phyloP scores from a whole-genome alignment of 2,113 vertebrate genomes.

The Catharus minimus region DNA sequence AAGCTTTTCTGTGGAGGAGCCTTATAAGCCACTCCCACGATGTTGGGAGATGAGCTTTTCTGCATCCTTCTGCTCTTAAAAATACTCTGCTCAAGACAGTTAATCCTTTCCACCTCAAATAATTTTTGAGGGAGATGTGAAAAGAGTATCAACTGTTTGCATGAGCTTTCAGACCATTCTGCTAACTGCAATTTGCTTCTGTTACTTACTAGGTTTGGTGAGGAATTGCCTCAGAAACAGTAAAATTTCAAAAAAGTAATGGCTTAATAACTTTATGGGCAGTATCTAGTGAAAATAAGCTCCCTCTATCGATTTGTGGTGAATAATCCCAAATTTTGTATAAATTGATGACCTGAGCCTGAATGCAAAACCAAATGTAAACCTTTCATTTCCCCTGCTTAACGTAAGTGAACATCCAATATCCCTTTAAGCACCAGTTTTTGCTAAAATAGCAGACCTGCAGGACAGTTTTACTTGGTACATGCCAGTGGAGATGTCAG shows the following conservation, averaged over 20 bases:
- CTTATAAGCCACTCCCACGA: not conserved
- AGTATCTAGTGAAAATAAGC: not conserved
- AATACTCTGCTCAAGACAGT: not conserved
- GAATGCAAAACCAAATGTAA: not conserved
- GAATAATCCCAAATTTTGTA: not conserved
- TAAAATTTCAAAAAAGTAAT: not conserved
- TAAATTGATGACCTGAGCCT: not conserved
- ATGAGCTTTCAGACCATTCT: not conserved
- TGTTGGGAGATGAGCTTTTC: not conserved
- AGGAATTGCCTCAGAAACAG: not conserved
- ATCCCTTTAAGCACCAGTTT: not conserved
- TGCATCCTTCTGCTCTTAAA: not conserved
- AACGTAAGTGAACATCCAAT: not conserved
- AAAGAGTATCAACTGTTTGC: not conserved
- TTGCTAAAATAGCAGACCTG: not conserved
- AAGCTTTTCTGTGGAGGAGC: not conserved
- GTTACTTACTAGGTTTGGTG: not conserved
- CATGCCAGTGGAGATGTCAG: accelerated
- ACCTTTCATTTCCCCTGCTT: not conserved
- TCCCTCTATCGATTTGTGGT: not conserved
- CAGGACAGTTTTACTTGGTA: not conserved
- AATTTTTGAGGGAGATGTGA: not conserved
- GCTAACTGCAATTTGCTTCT: not conserved
- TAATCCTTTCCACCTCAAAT: not conserved
- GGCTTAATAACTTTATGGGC: not conserved